Evolutionary conservation across 30 jellyfish, hydroid and myxozoan species (phyloP), one percentile per base, ranked within the genome.

Genomic region (Aurelia aurita complex sp. Pacific): DNA sequence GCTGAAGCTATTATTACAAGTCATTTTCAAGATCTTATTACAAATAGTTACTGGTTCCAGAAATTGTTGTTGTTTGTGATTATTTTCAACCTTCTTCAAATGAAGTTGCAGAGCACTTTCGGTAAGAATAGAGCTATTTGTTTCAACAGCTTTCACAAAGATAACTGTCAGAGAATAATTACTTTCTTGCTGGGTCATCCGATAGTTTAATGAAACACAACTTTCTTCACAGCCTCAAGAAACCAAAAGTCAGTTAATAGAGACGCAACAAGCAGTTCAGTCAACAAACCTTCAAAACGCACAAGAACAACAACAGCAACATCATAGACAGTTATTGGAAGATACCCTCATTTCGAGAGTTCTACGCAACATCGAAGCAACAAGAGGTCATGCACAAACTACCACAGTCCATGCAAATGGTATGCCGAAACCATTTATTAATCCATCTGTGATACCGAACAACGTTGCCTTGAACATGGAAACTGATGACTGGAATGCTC

Each of bases 391-490:
- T 17, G 36, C 12, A 11, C 35, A 17, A 61, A 61, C 70, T 17
- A 61, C 70, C 36, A 17, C 70, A 17, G 36, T 17, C 70, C 32
- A n/a, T 61, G 36, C 33, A 5, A n/a, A n/a, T 61, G 10, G 12
- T 17, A 61, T 61, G 70, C 85, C 85, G 32, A 74, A 74, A 64
- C 85, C 85, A 54, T 74, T 74, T 33, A 50, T 74, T 74, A 52
- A 38, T 23, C 71, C 50, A 52, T 42, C 34, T 15, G 35, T 74
- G n/a, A 18, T 16, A n/a, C 8, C 18, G 17, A 16, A n/a, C 17
- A 54, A 40, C 1, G 38, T 9, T 7, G 19, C 61, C 32, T 46
- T 54, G 5, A 54, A 13, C 17, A 54, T n/a, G 34, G 81, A 34
- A 5, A 71, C 51, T 1, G 36, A 74, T 54, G 73, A 51, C 60